phyloP scores from a whole-genome alignment of 2,888 invertebrate species.

The Sarcophaga caerulescens region DNA sequence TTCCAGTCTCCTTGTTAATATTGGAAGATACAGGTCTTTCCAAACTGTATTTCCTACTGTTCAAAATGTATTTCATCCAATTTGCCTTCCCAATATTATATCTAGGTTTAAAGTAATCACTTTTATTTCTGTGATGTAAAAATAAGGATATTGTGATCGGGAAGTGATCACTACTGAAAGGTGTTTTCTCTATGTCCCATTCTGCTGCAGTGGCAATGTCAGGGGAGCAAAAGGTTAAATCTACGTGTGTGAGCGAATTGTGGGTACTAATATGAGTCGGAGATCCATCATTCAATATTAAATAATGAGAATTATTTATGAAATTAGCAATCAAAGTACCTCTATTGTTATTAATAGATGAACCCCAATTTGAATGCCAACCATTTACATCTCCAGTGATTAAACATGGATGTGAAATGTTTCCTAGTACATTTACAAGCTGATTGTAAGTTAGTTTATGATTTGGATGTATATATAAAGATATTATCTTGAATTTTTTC shows the following conservation, averaged over 20 bases:
- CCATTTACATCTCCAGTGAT: slow-evolving; percentile 4
- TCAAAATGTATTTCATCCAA: background rate
- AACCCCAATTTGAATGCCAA: background rate
- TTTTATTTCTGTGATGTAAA: background rate
- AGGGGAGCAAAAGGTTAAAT: background rate
- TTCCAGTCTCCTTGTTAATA: background rate
- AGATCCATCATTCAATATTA: slow-evolving; percentile 11
- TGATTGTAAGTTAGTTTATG: background rate
- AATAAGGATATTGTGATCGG: background rate
- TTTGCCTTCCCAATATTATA: background rate
- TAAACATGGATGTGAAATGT: background rate
- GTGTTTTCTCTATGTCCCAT: slow-evolving; percentile 4
- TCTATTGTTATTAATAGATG: background rate
- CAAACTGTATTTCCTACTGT: background rate
- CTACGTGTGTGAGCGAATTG: background rate
- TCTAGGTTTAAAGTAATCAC: background rate
- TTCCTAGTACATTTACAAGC: background rate
- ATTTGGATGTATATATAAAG: background rate
- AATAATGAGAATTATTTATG: slow-evolving; percentile 9
- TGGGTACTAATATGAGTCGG: slow-evolving; percentile 9
- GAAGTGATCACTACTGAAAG: background rate
- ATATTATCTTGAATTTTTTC: background rate
- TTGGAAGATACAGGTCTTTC: background rate
- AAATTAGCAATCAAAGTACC: slow-evolving; percentile 1
- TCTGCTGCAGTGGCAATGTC: background rate